Percentiles rank a stretch among this genome's conserved stretches.
phyloP scores from a whole-genome alignment of 2,113 vertebrate species.

The Laterallus jamaicensis region DNA sequence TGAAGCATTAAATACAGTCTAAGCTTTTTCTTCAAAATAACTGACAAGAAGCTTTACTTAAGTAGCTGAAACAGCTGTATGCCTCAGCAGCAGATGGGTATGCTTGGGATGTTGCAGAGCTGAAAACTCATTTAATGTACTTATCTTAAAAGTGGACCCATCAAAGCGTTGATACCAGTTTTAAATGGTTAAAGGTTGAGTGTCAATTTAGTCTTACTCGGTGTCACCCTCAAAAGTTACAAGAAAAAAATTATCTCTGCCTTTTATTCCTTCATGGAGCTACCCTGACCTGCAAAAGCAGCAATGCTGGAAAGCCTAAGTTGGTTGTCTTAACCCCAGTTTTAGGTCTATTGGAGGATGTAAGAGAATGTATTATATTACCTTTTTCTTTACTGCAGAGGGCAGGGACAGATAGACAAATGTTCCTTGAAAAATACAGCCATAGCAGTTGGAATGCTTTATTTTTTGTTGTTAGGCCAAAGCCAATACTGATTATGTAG shows the following conservation, averaged over 20 bases:
- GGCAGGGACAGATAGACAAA: background rate
- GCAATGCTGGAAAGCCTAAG: background rate
- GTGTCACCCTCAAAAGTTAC: background rate
- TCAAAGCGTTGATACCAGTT: background rate
- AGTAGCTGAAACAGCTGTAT: constrained; percentile 58
- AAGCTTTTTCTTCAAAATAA: constrained; percentile 21
- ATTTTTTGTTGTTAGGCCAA: background rate
- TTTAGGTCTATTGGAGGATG: background rate
- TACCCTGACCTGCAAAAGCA: background rate
- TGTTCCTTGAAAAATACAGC: background rate
- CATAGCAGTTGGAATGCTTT: background rate
- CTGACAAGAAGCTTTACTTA: constrained; percentile 18
- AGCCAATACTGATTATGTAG: background rate
- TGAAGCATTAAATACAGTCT: background rate
- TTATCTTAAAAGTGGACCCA: constrained; percentile 38
- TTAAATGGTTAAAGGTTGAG: constrained; percentile 1
- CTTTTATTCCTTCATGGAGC: background rate
- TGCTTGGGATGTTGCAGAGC: constrained; percentile 15
- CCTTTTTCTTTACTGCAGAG: background rate
- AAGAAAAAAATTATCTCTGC: background rate
- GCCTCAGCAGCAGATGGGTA: constrained; percentile 24
- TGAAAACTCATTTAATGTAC: constrained; percentile 67
- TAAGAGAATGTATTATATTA: background rate
- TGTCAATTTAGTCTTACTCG: background rate
- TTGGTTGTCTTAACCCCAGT: rapidly evolving